phyloP scores from a whole-genome alignment of 2,113 vertebrate species.

The Delphinus delphis region DNA sequence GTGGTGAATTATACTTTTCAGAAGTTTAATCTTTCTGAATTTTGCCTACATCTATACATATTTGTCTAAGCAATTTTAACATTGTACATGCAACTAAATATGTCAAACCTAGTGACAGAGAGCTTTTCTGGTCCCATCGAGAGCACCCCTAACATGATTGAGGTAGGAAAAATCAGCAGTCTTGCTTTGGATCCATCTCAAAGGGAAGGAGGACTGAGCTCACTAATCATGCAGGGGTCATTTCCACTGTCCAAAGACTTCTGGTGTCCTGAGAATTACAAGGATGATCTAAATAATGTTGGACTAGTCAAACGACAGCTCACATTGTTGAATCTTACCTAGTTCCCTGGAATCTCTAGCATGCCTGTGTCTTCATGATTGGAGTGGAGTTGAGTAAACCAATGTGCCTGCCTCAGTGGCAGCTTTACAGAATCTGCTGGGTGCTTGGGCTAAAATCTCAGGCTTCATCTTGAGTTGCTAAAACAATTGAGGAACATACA shows the following conservation, averaged over 20 bases:
- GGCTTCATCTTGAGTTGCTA: background rate
- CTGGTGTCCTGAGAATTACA: background rate
- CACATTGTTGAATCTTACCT: background rate
- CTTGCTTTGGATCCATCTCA: background rate
- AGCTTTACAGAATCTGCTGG: background rate
- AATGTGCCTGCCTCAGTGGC: background rate
- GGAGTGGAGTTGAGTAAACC: background rate
- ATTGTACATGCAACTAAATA: background rate
- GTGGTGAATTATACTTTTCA: background rate
- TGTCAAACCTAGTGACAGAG: background rate
- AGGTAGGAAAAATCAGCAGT: background rate
- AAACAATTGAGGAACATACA: conserved; percentile 42
- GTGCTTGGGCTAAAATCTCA: background rate
- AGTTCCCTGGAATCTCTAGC: background rate
- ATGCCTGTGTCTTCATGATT: background rate
- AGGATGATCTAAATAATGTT: background rate
- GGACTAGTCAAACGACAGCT: background rate
- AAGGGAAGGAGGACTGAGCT: background rate
- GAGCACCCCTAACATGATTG: background rate
- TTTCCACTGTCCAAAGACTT: background rate
- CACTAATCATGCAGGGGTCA: background rate
- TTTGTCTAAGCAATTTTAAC: conserved; percentile 32
- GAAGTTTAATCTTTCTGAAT: background rate
- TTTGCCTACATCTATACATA: background rate
- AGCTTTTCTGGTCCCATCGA: background rate